Evolutionary conservation across 2,888 invertebrate species (phyloP), one percentile per base, ranked within the genome.

Genomic region (Drosophila acutilabella): DNA sequence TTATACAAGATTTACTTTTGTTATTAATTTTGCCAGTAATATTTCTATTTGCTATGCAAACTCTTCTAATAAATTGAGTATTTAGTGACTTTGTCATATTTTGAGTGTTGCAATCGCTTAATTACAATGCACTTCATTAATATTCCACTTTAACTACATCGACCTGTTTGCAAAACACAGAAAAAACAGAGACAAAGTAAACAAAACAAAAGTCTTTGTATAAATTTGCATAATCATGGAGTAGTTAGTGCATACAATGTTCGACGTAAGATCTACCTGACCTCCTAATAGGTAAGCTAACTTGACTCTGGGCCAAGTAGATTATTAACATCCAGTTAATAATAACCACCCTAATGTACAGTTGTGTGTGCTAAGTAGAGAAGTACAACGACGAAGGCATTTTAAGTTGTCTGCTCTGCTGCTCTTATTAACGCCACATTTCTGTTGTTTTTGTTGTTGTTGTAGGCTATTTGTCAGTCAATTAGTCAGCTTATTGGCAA

Each of bases 401-500:
- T 80, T 79, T 71, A 76, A 82, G 69, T 78, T 69, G 75, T 68
- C 85, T 82, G 78, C 33, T 36, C 11, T 36, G 33, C 66, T 75
- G 80, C 83, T 81, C 83, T 81, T 81, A 81, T 81, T 81, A 82
- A 75, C 83, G 80, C 80, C 69, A 58, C 54, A 54, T 54, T 61
- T 47, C 58, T 58, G 42, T 44, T 45, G 57, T 50, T 69, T 54
- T 58, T 64, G 68, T 65, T 64, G 20, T 58, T 68, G 70, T 59
- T 64, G 81, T 71, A 67, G 77, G 73, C 88, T 81, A 85, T 85
- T 85, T 85, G 85, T 85, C 85, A 85, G 85, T 85, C 85, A 85
- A 85, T 85, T 85, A 85, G 85, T 85, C 88, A 85, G 85, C 85
- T 85, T 85, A 85, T 85, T 85, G 85, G 85, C 85, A 88, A 85